Evolutionary conservation across 1,140 invertebrate species (phyloP).

Genomic region (Drosophila simulans): DNA sequence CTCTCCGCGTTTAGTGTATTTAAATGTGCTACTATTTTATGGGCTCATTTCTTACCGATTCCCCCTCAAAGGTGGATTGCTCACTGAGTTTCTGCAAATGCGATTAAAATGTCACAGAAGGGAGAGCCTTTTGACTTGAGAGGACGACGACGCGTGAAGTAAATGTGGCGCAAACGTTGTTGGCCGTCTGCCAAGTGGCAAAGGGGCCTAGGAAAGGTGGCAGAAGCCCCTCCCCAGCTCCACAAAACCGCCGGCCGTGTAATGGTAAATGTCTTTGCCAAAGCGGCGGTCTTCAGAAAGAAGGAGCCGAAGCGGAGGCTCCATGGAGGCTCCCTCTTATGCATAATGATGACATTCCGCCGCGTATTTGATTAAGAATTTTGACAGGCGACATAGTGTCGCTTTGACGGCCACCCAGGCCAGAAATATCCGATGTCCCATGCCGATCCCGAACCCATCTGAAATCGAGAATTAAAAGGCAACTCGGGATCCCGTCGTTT

Average conservation of each 20-base stretch:
- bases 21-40: not conserved
- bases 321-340: constrained; percentile 51
- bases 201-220: constrained; percentile 42
- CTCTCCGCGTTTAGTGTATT: constrained; percentile 12
- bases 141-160: constrained; percentile 77
- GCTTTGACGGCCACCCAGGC: constrained; percentile 80
- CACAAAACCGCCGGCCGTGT: constrained; percentile 20
- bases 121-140: constrained; percentile 34
- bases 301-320: constrained; percentile 22
- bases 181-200: constrained; percentile 74
- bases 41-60: not conserved
- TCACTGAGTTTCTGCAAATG: constrained; percentile 84
- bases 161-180: constrained; percentile 81
- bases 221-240: not conserved
- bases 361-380: constrained; percentile 83
- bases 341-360: constrained; percentile 83
- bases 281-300: constrained; percentile 59
- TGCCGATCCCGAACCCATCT: constrained; percentile 10
- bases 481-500: constrained; percentile 62
- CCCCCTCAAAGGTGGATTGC: constrained; percentile 63
- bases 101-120: constrained; percentile 83
- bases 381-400: constrained; percentile 83
- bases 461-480: constrained; percentile 31
- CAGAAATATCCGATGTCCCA: constrained; percentile 72
- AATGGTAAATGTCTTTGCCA: constrained; percentile 65